A percentile compares a stretch with the other conserved stretches of the same genome.
These are phyloP conservation scores for Onychomys arenicola DNA, from an alignment of 2,797 vertebrate species.

Conservation along the genomic window DNA sequence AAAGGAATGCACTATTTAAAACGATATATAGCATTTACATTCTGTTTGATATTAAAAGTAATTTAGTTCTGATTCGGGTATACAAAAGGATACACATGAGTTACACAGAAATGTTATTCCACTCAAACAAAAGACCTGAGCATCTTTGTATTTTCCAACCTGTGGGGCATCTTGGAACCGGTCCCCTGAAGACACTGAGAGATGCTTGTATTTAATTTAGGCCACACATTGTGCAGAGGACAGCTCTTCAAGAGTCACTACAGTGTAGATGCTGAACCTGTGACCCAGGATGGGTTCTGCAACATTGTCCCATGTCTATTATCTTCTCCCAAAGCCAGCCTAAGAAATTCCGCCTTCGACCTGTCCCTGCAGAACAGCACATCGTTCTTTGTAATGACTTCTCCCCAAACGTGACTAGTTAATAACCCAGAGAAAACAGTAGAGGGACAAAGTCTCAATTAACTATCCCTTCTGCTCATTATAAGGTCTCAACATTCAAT, in stretches of 20 bases:
- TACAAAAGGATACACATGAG: background rate
- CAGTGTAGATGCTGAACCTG: background rate
- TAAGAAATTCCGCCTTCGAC: conserved; percentile 38
- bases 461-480: background rate
- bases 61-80: background rate
- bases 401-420: background rate
- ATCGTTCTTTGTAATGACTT: background rate
- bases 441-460: background rate
- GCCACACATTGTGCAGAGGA: conserved; percentile 42
- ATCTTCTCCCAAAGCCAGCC: conserved; percentile 11
- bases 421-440: background rate
- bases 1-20: background rate
- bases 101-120: background rate
- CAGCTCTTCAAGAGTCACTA: conserved; percentile 1
- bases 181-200: background rate
- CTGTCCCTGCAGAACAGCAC: background rate
- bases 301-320: background rate
- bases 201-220: background rate
- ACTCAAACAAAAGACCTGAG: background rate
- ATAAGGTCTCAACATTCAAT: background rate
- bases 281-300: conserved; percentile 5
- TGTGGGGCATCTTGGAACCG: background rate
- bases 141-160: background rate
- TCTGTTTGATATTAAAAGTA: background rate
- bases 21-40: background rate